These are phyloP conservation scores for Rhadina sibilatrix DNA, from an alignment of 2,113 vertebrate genomes.

Conservation along the genomic window DNA sequence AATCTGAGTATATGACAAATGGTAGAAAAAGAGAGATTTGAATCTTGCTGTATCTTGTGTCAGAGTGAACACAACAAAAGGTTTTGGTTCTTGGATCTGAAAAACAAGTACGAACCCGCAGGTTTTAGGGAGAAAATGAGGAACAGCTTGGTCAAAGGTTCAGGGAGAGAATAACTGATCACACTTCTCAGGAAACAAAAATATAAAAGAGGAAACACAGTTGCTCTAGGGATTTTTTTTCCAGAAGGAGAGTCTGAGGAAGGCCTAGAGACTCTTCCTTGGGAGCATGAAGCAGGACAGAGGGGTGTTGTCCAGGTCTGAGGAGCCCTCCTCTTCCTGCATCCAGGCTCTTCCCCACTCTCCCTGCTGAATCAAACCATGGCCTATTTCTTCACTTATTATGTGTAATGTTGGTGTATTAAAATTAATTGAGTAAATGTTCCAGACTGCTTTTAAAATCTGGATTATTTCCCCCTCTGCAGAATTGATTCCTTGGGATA, in stretches of 20 bases:
- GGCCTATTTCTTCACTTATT: neutral
- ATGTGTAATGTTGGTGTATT: neutral
- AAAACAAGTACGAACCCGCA: neutral
- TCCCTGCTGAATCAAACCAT: neutral
- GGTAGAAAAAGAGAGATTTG: neutral
- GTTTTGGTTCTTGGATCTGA: neutral
- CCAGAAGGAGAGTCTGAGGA: neutral
- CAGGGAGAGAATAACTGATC: neutral
- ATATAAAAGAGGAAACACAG: neutral
- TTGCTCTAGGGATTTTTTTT: neutral
- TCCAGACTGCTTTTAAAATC: neutral
- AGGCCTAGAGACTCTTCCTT: neutral
- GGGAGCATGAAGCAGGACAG: neutral
- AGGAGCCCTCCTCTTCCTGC: neutral
- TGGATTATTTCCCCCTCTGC: neutral
- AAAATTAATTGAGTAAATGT: neutral
- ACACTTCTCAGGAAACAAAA: neutral
- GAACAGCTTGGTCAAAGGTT: neutral
- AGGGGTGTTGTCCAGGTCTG: neutral
- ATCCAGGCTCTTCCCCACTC: neutral
- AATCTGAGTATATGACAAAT: neutral
- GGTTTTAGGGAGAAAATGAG: neutral
- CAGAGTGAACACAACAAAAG: neutral
- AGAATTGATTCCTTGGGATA: neutral
- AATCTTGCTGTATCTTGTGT: neutral